Evolutionary conservation across 2,113 vertebrate genomes (phyloP).

Genomic region (Strix aluco): DNA sequence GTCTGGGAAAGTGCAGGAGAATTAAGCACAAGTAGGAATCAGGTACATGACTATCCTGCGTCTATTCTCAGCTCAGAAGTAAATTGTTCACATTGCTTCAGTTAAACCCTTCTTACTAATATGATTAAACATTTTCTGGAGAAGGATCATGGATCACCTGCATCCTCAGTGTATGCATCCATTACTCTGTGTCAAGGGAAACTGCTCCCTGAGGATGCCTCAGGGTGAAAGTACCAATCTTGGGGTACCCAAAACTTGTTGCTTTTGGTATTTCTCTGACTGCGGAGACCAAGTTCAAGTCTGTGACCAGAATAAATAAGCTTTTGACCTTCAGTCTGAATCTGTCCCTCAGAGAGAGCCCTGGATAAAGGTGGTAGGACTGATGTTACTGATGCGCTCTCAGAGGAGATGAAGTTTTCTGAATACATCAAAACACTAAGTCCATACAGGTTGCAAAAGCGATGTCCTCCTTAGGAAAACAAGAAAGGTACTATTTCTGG

Average conservation of each 20-base stretch:
- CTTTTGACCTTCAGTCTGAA: neutral
- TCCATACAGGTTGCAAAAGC: neutral
- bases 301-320: neutral
- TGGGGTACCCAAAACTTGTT: neutral
- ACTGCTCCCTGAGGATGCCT: neutral
- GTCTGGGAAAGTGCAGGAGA: neutral
- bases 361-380: too few species aligned
- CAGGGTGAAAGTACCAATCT: neutral
- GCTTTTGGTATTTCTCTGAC: neutral
- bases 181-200: neutral
- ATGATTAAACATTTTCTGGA: neutral
- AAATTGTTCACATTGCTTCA: neutral
- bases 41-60: fast-evolving
- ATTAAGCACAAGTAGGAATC: neutral
- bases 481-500: neutral
- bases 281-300: neutral
- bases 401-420: neutral
- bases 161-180: neutral
- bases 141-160: neutral
- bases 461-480: neutral
- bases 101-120: neutral
- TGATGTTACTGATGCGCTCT: neutral
- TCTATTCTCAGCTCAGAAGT: neutral
- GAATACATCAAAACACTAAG: neutral
- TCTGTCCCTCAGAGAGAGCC: neutral